Evolutionary conservation across 2,113 vertebrate genomes (phyloP).

Genomic region (Otus sunia): DNA sequence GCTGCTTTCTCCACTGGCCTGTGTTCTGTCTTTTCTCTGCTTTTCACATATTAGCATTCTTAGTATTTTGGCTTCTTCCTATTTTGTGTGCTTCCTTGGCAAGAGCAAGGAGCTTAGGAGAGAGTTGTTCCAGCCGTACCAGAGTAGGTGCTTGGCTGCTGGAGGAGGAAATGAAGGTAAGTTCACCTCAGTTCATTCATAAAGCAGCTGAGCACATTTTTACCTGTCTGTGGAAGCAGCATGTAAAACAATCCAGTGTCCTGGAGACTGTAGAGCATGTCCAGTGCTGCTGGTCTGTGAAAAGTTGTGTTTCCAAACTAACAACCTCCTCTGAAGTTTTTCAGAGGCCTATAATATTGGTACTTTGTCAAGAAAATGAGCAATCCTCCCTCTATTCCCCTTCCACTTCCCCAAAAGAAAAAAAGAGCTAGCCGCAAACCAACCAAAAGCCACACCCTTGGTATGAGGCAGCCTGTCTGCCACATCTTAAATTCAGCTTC

Average conservation of each 20-base stretch:
- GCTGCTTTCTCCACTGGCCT: background rate
- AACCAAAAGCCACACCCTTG: constrained; percentile 43
- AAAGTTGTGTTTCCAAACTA: constrained; percentile 16
- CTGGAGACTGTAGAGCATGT: background rate
- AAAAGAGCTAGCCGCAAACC: background rate
- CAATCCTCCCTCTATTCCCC: constrained; percentile 43
- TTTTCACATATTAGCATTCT: background rate
- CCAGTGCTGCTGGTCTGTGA: background rate
- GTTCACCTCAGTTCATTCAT: background rate
- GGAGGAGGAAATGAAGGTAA: background rate
- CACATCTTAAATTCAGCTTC: constrained; percentile 34
- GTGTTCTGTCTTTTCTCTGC: background rate
- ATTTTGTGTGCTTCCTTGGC: background rate
- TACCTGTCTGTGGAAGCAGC: background rate
- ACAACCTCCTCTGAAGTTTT: constrained; percentile 21
- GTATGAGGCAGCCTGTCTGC: constrained; percentile 22
- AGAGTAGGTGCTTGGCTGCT: background rate
- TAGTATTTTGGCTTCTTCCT: background rate
- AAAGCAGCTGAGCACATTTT: background rate
- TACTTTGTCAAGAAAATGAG: constrained; percentile 62
- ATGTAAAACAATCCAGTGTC: background rate
- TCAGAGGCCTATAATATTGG: constrained; percentile 46
- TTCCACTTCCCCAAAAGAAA: constrained; percentile 24
- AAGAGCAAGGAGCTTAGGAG: background rate
- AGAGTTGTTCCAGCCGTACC: background rate